Evolutionary conservation across 2,888 invertebrate genomes (phyloP).

Genomic region (Campopleginae sp.): DNA sequence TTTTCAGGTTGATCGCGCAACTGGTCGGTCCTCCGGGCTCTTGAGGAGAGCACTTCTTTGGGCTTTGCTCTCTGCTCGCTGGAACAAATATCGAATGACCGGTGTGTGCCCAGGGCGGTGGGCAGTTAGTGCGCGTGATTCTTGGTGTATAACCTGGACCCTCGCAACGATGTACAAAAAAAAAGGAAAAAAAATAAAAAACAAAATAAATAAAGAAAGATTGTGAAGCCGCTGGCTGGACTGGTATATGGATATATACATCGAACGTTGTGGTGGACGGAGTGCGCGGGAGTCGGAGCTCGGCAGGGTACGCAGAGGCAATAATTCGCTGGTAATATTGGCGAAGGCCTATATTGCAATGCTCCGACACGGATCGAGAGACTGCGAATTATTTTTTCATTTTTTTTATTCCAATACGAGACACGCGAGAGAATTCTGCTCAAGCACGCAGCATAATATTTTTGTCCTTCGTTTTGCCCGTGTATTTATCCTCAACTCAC

Average conservation of each 20-base stretch:
- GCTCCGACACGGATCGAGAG: constrained; percentile 60
- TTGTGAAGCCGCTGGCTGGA: constrained; percentile 58
- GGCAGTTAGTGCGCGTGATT: constrained; percentile 65
- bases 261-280: constrained; percentile 37
- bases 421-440: constrained; percentile 65
- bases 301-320: constrained; percentile 58
- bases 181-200: constrained; percentile 48
- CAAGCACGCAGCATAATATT: constrained; percentile 39
- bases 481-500: constrained; percentile 53
- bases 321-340: constrained; percentile 67
- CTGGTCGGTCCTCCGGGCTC: constrained; percentile 58
- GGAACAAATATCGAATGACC: constrained; percentile 73
- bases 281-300: constrained; percentile 65
- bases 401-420: constrained; percentile 32
- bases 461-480: constrained; percentile 45
- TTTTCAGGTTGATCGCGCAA: constrained; percentile 58
- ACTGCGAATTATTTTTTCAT: constrained; percentile 40
- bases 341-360: constrained; percentile 63
- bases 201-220: constrained; percentile 38
- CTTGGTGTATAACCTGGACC: constrained; percentile 66
- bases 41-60: constrained; percentile 63
- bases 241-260: constrained; percentile 51
- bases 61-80: constrained; percentile 59
- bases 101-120: constrained; percentile 68
- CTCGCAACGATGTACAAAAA: constrained; percentile 60